phyloP scores from a whole-genome alignment of 2,797 vertebrate species.

The Characodon lateralis region DNA sequence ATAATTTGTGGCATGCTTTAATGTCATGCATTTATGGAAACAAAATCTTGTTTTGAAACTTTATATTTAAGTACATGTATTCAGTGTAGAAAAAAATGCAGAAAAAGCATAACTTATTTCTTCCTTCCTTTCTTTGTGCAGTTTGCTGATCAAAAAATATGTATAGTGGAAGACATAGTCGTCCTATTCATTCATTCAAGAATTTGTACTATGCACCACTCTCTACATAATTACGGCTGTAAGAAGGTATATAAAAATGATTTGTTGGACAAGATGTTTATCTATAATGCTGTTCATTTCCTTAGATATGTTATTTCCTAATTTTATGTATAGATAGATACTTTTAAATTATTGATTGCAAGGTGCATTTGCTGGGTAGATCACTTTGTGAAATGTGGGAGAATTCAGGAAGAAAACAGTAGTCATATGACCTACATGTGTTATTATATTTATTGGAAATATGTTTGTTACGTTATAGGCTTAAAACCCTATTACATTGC shows the following conservation, averaged over 20 bases:
- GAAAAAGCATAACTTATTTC: neutral
- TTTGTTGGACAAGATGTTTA: neutral
- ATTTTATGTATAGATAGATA: neutral
- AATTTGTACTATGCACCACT: neutral
- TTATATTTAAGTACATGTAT: neutral
- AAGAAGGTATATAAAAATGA: neutral
- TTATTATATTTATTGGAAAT: neutral
- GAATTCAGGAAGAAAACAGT: neutral
- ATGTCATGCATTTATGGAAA: too few relatives aligned
- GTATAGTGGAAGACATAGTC: neutral
- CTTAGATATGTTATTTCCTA: neutral
- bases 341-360: too few relatives aligned
- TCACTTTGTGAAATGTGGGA: neutral
- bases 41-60: neutral
- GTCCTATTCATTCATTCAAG: neutral
- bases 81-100: neutral
- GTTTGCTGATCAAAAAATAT: neutral
- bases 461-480: neutral
- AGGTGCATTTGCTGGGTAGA: neutral
- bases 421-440: neutral
- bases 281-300: neutral
- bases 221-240: neutral
- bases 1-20: too few relatives aligned
- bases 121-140: neutral
- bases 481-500: neutral